Conservation (phyloP, 2,888 invertebrate genomes). For the Pherbina coryleti region DNA sequence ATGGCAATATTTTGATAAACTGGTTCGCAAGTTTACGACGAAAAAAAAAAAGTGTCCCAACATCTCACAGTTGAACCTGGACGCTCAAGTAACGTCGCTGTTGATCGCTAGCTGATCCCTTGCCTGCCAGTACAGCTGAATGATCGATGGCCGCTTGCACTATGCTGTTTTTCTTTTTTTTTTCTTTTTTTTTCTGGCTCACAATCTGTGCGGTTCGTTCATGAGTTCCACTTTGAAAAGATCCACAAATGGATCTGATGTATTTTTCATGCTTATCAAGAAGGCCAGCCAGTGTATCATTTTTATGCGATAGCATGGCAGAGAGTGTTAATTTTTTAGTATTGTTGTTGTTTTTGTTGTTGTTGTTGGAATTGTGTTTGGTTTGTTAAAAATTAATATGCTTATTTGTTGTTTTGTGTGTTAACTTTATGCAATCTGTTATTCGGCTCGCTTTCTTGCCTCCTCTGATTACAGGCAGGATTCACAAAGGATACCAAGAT, state of each 20-base stretch:
- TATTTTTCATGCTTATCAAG: slow-evolving; percentile 49
- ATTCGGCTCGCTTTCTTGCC: neutral
- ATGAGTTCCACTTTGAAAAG: slow-evolving; percentile 1
- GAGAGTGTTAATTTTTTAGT: neutral
- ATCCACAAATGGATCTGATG: slow-evolving; percentile 9
- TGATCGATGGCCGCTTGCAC: slow-evolving; percentile 24
- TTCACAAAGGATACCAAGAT: slow-evolving; percentile 12
- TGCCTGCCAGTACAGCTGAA: neutral
- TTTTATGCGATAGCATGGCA: slow-evolving; percentile 43
- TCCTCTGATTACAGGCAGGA: slow-evolving; percentile 1
- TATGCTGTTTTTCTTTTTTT: neutral
- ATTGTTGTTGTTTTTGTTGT: neutral
- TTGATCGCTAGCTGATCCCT: slow-evolving; percentile 22
- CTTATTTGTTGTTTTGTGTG: slow-evolving; percentile 26
- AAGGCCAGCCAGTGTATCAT: slow-evolving; percentile 47
- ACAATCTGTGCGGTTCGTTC: slow-evolving; percentile 23
- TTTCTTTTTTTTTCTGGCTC: neutral
- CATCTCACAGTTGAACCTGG: slow-evolving; percentile 32
- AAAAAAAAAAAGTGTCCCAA: slow-evolving; percentile 31
- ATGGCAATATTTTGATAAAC: slow-evolving; percentile 27
- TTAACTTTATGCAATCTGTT: neutral
- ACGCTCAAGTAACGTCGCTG: neutral
- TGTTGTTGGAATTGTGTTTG: slow-evolving; percentile 8
- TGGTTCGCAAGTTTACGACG: neutral
- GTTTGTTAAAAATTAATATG: slow-evolving; percentile 34